Base-by-base conservation (phyloP, 2,888 invertebrate species). In the Chrysolina oricalcia region DNA sequence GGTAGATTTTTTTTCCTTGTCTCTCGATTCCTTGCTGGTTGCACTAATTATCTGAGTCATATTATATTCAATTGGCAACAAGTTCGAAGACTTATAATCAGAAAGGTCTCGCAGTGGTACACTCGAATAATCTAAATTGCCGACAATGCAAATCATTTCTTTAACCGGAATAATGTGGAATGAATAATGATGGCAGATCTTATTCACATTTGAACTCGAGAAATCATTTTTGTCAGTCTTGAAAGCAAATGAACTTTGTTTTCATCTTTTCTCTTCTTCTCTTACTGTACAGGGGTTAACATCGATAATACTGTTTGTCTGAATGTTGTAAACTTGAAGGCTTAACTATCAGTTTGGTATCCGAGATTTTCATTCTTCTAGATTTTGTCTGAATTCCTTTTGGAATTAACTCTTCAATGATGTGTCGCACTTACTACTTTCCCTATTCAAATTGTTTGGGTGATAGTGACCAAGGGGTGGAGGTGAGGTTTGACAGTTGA, bases 171-270 rank as follows among this genome's bases (percentile, higher is more conserved):
- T 46, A 27, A 23, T 13, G 23, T n/a, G 46, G 41, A 66, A 23
- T 66, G 65, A 43, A 41, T 66, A 46, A 48, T 48, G 17, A 48
- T 48, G 17, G 48, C 10, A 9, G 17, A n/a, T 9, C 48, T 48
- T 10, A 9, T 48, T 48, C n/a, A 8, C 10, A n/a, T 48, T 17
- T 10, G 48, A 48, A 17, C 17, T 19, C 5, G 15, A 9, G 65
- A 46, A 66, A 23, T 35, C 23, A 48, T 66, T 15, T 21, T 66
- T 66, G n/a, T 21, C 10, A 41, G 17, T 41, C 17, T 6, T n/a
- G 46, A 41, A 66, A 21, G 65, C 48, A 48, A 66, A 66, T 66
- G 11, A 46, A 46, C n/a, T 46, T 66, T 46, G 46, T 66, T 13
- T 40, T 27, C 15, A 46, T 41, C n/a, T 9, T 17, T 48, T 17